Percentiles rank a stretch among this genome's conserved stretches.
phyloP scores from a whole-genome alignment of 2,888 invertebrate species.

The Melanostoma mellinum region DNA sequence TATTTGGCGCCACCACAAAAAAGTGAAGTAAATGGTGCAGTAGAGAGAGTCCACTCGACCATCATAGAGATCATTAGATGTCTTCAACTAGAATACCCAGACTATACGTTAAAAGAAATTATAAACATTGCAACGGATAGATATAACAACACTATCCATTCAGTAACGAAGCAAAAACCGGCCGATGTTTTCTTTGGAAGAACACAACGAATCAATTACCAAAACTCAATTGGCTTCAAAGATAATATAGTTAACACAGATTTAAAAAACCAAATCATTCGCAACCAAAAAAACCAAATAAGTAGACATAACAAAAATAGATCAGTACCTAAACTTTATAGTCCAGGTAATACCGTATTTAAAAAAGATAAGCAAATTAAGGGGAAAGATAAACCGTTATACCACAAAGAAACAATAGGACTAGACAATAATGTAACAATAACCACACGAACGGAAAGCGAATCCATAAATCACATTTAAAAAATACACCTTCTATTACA shows the following conservation, averaged over 20 bases:
- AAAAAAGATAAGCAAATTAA: conserved; percentile 60
- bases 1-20: conserved; percentile 63
- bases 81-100: conserved; percentile 37
- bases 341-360: conserved; percentile 45
- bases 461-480: conserved; percentile 13
- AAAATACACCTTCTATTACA: conserved; percentile 22
- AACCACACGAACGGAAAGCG: conserved; percentile 17
- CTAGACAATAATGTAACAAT: conserved; percentile 20
- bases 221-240: conserved; percentile 53
- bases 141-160: conserved; percentile 61
- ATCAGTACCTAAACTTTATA: conserved; percentile 34
- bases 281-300: conserved; percentile 63
- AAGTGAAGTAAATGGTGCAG: conserved; percentile 67
- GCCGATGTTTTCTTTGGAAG: conserved; percentile 68
- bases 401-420: conserved; percentile 22
- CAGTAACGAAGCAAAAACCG: conserved; percentile 60
- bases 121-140: conserved; percentile 54
- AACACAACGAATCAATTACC: conserved; percentile 64
- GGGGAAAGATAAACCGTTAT: conserved; percentile 21
- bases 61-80: conserved; percentile 61
- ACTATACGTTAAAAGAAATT: conserved; percentile 44
- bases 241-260: conserved; percentile 61
- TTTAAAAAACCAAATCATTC: conserved; percentile 44
- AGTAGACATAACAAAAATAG: conserved; percentile 54
- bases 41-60: conserved; percentile 62